These are phyloP conservation scores for Bombus turneri DNA, from an alignment of 1,140 invertebrate genomes.

Conservation along the genomic window DNA sequence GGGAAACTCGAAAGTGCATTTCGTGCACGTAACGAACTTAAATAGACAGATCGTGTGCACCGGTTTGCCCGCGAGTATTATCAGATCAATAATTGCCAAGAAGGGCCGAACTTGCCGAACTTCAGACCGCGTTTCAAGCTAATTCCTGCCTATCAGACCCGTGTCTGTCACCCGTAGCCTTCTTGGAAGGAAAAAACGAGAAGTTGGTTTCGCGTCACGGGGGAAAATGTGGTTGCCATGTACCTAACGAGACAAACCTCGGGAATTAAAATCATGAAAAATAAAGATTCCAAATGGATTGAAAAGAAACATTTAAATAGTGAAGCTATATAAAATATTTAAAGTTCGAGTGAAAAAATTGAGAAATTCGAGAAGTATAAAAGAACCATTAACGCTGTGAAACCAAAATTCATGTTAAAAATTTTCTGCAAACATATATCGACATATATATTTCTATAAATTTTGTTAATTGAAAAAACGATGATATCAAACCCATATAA, in stretches of 20 bases:
- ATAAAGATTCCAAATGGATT: background rate
- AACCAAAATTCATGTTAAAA: no score
- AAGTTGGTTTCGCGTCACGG: background rate
- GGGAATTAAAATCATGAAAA: background rate
- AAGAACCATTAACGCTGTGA: background rate
- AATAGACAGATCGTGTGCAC: conserved; percentile 55
- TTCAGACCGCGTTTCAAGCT: conserved; percentile 46
- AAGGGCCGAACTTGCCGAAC: conserved; percentile 53
- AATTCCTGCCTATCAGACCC: conserved; percentile 38
- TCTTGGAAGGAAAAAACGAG: background rate
- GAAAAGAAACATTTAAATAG: background rate
- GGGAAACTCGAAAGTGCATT: conserved; percentile 60
- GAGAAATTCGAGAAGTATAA: no score
- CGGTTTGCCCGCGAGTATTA: conserved; percentile 57
- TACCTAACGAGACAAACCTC: background rate
- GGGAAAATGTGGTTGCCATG: background rate
- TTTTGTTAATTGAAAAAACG: no score
- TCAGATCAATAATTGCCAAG: conserved; percentile 63
- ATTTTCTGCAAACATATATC: no score
- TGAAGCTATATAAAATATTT: background rate
- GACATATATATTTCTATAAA: no score
- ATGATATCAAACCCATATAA: no score
- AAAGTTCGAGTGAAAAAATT: background rate
- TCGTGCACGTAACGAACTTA: conserved; percentile 64
- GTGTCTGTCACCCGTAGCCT: conserved; percentile 6